A percentile compares a stretch with the other conserved stretches of the same genome.
phyloP scores from a whole-genome alignment of 2,797 vertebrate species.

The Otolemur crassicaudatus region DNA sequence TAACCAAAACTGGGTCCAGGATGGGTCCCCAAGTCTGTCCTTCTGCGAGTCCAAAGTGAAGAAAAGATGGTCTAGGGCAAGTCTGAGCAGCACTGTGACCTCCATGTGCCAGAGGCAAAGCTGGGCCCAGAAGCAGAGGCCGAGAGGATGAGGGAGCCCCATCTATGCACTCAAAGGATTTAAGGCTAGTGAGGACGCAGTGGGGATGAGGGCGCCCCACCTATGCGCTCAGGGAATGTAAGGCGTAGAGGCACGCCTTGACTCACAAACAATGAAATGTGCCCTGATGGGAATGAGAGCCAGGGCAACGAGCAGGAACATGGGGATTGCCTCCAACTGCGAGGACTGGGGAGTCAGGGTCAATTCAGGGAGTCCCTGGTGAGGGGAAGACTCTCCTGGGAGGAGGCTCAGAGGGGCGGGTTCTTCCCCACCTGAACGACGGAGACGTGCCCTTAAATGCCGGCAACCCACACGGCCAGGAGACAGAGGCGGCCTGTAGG shows the following conservation, averaged over 20 bases:
- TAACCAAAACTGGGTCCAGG: background rate
- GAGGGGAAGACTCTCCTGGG: background rate
- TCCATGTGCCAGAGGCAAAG: no score
- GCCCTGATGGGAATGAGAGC: background rate
- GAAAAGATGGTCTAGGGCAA: background rate
- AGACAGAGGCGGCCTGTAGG: background rate
- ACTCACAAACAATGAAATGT: background rate
- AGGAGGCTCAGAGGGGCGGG: no score
- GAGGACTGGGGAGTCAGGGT: background rate
- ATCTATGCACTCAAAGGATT: background rate
- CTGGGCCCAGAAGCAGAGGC: background rate
- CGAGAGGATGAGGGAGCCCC: background rate
- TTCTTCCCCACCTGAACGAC: background rate
- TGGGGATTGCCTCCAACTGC: accelerated
- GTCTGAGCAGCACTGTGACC: accelerated
- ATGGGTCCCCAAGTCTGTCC: background rate
- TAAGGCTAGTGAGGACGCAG: background rate
- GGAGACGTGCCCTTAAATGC: background rate
- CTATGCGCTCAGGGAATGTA: background rate
- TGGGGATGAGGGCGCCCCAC: background rate
- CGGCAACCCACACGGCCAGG: background rate
- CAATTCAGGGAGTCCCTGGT: background rate
- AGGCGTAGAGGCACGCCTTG: background rate
- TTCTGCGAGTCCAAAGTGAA: background rate
- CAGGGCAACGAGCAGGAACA: background rate